Evolutionary conservation across 2,797 vertebrate genomes (phyloP).

Genomic region (Channallabes apus): DNA sequence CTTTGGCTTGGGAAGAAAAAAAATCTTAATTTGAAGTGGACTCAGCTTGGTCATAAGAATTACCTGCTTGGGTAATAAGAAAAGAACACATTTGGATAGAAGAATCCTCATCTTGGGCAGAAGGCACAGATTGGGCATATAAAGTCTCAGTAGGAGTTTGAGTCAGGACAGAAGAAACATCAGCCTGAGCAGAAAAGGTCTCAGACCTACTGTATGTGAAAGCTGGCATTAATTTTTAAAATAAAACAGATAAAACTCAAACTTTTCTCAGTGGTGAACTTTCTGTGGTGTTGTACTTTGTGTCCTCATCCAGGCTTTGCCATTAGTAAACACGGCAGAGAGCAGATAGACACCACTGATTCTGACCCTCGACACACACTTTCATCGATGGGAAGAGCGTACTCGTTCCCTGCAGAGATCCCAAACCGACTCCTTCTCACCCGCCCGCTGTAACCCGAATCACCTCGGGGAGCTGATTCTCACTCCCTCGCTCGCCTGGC

Average conservation of each 20-base stretch:
- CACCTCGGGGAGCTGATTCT: conserved; percentile 13
- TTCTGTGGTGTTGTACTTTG: neutral
- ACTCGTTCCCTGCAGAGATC: neutral
- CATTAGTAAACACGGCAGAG: conserved; percentile 22
- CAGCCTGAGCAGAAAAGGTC: neutral
- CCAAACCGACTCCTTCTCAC: conserved; percentile 29
- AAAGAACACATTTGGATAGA: neutral
- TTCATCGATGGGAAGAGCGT: neutral
- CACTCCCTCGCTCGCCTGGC: conserved; percentile 43
- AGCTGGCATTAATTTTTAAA: neutral
- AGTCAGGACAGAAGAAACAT: neutral
- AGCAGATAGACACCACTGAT: conserved; percentile 8
- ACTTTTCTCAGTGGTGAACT: conserved; percentile 2
- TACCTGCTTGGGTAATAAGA: neutral
- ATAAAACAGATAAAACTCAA: neutral
- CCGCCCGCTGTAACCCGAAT: neutral
- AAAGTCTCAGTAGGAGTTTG: neutral
- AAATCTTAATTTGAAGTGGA: too few relatives aligned
- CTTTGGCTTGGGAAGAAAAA: neutral
- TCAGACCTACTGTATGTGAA: neutral
- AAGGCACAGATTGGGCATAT: neutral
- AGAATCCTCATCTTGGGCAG: neutral
- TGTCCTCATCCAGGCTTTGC: conserved; percentile 1
- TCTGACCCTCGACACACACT: conserved; percentile 14
- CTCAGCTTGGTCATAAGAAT: neutral